phyloP scores from a whole-genome alignment of 2,113 vertebrate species.

The Apteryx owenii region DNA sequence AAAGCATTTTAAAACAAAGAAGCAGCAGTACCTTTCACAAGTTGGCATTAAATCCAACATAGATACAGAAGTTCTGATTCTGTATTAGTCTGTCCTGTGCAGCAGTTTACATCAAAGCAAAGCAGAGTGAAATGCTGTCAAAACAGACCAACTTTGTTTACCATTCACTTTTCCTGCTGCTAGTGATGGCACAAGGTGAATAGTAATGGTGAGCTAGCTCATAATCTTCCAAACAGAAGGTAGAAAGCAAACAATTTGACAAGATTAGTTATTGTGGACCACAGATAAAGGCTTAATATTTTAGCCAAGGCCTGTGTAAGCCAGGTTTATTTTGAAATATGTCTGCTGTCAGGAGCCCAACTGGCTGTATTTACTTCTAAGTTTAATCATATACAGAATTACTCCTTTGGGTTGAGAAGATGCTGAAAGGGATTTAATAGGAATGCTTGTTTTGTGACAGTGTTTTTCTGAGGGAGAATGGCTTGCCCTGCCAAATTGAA shows the following conservation, averaged over 20 bases:
- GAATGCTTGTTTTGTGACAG: conserved; percentile 59
- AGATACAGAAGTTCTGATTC: background rate
- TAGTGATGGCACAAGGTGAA: conserved; percentile 57
- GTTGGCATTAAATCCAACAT: conserved; percentile 4
- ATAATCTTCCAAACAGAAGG: conserved; percentile 60
- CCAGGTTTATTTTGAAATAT: conserved; percentile 70
- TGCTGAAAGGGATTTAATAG: conserved; percentile 38
- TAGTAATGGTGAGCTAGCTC: conserved; percentile 56
- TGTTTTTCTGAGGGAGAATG: conserved; percentile 43
- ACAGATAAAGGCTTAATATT: conserved; percentile 70
- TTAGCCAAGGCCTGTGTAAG: conserved; percentile 65
- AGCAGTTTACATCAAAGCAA: background rate
- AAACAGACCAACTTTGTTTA: conserved; percentile 36
- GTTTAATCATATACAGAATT: conserved; percentile 66
- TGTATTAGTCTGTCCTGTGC: background rate
- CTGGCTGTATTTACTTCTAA: conserved; percentile 63
- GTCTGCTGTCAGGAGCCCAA: conserved; percentile 65
- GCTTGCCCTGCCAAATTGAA: conserved; percentile 49
- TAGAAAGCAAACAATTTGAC: conserved; percentile 59
- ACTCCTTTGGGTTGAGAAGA: conserved; percentile 58
- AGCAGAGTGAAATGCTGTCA: conserved; percentile 35
- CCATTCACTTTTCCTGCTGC: conserved; percentile 36
- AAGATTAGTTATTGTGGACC: conserved; percentile 65
- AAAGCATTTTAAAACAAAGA: conserved; percentile 14
- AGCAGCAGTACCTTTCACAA: background rate